These are phyloP conservation scores for Oenanthe oenanthe DNA, from an alignment of 2,113 vertebrate species.

Conservation along the genomic window DNA sequence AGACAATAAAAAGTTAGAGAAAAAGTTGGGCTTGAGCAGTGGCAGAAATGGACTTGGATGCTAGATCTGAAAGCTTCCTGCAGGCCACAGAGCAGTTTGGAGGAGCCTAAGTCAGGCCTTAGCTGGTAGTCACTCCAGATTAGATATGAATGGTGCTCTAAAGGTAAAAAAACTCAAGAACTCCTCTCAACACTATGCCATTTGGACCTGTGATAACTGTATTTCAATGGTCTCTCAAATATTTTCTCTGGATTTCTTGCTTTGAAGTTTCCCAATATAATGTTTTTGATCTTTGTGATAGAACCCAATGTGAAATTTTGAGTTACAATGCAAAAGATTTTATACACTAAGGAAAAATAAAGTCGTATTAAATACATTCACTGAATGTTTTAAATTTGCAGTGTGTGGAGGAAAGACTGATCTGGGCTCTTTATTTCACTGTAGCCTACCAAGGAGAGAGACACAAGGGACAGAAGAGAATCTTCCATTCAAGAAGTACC, in stretches of 20 bases:
- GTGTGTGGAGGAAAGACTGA: background rate
- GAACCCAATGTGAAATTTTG: background rate
- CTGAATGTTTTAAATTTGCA: background rate
- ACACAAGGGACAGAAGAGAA: background rate
- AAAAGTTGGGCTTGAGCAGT: background rate
- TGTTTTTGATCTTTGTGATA: background rate
- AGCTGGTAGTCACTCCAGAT: background rate
- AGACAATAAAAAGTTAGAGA: background rate
- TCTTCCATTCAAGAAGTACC: background rate
- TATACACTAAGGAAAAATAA: slow-evolving; percentile 19
- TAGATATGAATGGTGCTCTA: background rate
- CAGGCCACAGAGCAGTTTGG: background rate
- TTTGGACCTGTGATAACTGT: background rate
- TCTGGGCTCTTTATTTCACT: background rate
- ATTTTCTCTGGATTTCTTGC: slow-evolving; percentile 37
- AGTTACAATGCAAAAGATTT: background rate
- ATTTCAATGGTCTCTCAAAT: slow-evolving; percentile 20
- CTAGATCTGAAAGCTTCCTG: background rate
- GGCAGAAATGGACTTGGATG: background rate
- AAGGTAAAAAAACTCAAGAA: background rate
- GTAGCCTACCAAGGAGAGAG: background rate
- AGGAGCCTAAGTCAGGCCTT: background rate
- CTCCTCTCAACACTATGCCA: background rate
- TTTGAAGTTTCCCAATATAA: slow-evolving; percentile 48
- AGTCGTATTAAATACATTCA: background rate